Evolutionary conservation across 2,113 vertebrate genomes (phyloP), one percentile per base, ranked within the genome.

Genomic region (Myotis brandtii): DNA sequence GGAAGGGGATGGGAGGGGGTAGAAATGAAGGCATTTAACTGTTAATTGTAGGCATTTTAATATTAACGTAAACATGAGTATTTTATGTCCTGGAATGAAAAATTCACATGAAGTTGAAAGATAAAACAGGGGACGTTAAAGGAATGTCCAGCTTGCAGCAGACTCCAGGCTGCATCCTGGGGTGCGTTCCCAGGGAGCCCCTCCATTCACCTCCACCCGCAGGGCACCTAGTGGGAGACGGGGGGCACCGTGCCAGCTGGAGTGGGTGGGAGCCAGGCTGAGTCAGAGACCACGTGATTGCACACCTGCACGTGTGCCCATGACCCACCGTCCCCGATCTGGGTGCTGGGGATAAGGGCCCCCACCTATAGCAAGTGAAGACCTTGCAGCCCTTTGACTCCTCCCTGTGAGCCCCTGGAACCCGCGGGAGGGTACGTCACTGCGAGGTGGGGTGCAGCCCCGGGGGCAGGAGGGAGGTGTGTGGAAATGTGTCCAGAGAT

Each of bases 31-130:
- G 46, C 21, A 48, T 86, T 64, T 86, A 86, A 37, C 89, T 85
- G 77, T 62, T 86, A 25, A 88, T 93, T 92, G 87, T 83, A 91
- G 95, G 66, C 50, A 88, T 84, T 90, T 92, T 95, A 90, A 73
- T 90, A 91, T 93, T 94, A 93, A 96, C 82, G 86, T 77, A 93
- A 89, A 93, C 59, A 54, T 72, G 52, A 88, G 48, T 95, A 80
- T 96, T 97, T 94, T 73, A 93, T 94, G 77, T 37, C 48, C 34
- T 79, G 62, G 75, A 85, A 79, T 92, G 84, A 93, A 91, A 95
- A 92, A 85, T 83, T 88, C 76, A 90, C 88, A 20, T 90, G 66
- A 72, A 75, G 46, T 48, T 73, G 76, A 70, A 96, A 75, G 92
- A 81, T 72, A 79, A 95, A 83, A 66, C 14, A 34, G 54, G 21